Evolutionary conservation across 1,140 invertebrate genomes (phyloP).

Genomic region (Polyergus mexicanus): DNA sequence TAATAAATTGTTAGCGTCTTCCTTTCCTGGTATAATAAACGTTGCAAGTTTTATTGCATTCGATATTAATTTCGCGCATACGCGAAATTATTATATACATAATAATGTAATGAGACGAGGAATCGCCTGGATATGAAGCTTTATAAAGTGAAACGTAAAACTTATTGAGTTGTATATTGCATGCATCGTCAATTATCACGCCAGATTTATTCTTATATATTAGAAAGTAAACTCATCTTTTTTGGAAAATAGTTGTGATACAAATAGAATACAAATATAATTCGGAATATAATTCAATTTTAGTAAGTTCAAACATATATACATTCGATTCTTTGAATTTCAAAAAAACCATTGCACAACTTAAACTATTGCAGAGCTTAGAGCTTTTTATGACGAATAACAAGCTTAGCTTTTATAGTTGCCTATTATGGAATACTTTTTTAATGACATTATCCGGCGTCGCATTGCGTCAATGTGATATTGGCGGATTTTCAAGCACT

Average conservation of each 20-base stretch:
- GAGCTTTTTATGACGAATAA: conserved; percentile 25
- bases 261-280: not conserved
- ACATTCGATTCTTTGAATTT: not conserved
- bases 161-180: conserved; percentile 7
- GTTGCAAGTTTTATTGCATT: conserved; percentile 24
- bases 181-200: not conserved
- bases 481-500: conserved; percentile 48
- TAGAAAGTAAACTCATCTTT: conserved; percentile 15
- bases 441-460: conserved; percentile 50
- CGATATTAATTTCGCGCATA: not conserved
- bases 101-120: conserved; percentile 23
- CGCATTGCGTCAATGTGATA: conserved; percentile 54
- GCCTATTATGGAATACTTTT: conserved; percentile 34
- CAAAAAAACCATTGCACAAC: not conserved
- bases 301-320: not conserved
- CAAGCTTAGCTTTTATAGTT: conserved; percentile 37
- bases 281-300: not conserved
- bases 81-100: conserved; percentile 2
- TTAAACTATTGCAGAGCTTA: conserved; percentile 4
- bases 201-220: not conserved
- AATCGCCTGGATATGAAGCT: not conserved
- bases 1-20: not conserved
- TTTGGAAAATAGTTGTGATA: not conserved
- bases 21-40: not conserved
- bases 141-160: conserved; percentile 11